phyloP scores from a whole-genome alignment of 2,888 invertebrate species.

The Agonopterix arenella region DNA sequence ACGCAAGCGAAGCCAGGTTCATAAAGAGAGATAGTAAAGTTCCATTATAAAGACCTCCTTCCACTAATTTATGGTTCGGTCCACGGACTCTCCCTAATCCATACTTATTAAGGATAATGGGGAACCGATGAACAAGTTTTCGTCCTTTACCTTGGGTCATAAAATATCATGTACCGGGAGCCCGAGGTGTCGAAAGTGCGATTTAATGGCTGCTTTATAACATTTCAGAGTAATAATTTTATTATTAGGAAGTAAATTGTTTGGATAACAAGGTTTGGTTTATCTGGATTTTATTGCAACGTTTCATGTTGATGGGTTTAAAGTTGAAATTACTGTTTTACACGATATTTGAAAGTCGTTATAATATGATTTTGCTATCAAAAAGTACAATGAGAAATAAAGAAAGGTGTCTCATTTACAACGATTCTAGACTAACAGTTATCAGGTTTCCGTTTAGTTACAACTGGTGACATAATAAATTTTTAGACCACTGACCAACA shows the following conservation, averaged over 20 bases:
- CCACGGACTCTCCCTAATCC: slow-evolving; percentile 62
- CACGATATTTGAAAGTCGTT: no score
- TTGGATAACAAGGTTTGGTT: no score
- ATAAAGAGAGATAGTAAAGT: slow-evolving; percentile 58
- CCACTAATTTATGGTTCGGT: slow-evolving; percentile 58
- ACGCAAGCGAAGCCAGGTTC: slow-evolving; percentile 45
- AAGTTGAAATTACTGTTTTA: no score
- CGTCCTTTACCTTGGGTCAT: slow-evolving; percentile 61
- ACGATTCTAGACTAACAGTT: no score
- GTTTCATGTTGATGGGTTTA: no score
- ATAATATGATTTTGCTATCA: no score
- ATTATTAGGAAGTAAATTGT: slow-evolving; percentile 29
- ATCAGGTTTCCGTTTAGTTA: no score
- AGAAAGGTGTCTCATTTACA: no score
- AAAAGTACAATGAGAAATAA: no score
- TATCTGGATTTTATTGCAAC: no score
- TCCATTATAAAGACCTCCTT: slow-evolving; percentile 59
- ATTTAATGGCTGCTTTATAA: slow-evolving; percentile 55
- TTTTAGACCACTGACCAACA: no score
- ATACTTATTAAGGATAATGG: slow-evolving; percentile 75
- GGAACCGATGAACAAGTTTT: slow-evolving; percentile 68
- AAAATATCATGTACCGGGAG: slow-evolving; percentile 58
- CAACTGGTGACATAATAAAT: no score
- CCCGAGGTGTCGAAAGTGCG: slow-evolving; percentile 55
- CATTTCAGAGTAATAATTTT: slow-evolving; percentile 38